phyloP scores from a whole-genome alignment of 1,140 invertebrate species.

The Bombus turneri region DNA sequence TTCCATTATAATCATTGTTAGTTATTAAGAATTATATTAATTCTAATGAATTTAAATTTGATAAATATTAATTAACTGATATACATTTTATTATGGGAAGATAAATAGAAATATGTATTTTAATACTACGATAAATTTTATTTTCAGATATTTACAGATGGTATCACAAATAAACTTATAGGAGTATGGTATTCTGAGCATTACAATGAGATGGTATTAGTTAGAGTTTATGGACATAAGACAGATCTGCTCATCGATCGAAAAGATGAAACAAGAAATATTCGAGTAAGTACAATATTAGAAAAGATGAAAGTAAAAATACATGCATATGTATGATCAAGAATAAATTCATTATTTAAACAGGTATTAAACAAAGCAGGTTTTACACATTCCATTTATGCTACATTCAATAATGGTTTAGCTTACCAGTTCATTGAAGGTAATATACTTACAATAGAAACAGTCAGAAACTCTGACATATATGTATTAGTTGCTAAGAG shows the following conservation, averaged over 20 bases:
- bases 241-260: conserved; percentile 97
- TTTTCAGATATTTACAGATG: conserved; percentile 94
- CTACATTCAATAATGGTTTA: conserved; percentile 96
- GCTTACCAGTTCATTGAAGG: conserved; percentile 96
- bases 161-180: conserved; percentile 96
- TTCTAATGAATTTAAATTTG: not conserved
- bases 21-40: not conserved
- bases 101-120: not conserved
- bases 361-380: conserved; percentile 89
- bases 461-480: conserved; percentile 87
- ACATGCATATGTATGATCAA: conserved; percentile 5
- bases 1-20: not conserved
- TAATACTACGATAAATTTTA: not conserved
- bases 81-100: not conserved
- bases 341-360: conserved; percentile 70
- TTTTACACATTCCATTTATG: conserved; percentile 93
- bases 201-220: conserved; percentile 89
- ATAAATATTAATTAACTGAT: not conserved
- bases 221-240: conserved; percentile 96
- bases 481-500: conserved; percentile 89
- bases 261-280: conserved; percentile 89
- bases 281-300: conserved; percentile 82
- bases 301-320: not conserved
- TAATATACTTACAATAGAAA: conserved; percentile 87
- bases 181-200: conserved; percentile 85